Conservation (phyloP, 2,888 invertebrate species). For the Rotaria magnacalcarata region DNA sequence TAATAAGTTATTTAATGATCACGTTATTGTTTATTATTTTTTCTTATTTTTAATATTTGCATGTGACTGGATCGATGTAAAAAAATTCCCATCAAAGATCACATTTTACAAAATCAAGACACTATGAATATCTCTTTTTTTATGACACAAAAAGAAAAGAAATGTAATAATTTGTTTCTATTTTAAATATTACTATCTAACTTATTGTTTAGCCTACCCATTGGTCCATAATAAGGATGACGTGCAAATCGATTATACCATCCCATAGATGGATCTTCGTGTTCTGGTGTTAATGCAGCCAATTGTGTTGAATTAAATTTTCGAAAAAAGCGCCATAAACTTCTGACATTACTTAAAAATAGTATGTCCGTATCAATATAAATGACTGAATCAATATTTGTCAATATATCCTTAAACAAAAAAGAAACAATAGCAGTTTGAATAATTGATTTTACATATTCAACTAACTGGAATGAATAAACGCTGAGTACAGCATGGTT, state of each 20-base stretch:
- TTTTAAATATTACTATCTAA: no score
- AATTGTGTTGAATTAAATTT: slow-evolving; percentile 78
- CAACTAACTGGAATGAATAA: slow-evolving; percentile 80
- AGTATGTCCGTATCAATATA: slow-evolving; percentile 88
- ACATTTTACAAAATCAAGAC: no score
- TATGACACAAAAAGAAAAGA: no score
- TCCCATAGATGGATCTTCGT: slow-evolving; percentile 81
- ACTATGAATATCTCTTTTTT: no score
- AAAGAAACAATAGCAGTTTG: slow-evolving; percentile 16
- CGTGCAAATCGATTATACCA: slow-evolving; percentile 93
- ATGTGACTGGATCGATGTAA: no score
- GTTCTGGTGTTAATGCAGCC: slow-evolving; percentile 80
- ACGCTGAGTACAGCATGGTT: slow-evolving; percentile 86
- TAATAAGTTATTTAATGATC: no score
- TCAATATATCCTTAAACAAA: slow-evolving; percentile 69
- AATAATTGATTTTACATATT: slow-evolving; percentile 5
- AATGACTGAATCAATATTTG: slow-evolving; percentile 75
- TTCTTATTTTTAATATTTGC: no score
- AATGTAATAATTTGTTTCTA: no score
- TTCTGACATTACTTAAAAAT: slow-evolving; percentile 76
- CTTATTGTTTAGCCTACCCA: slow-evolving; percentile 51
- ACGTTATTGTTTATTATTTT: no score
- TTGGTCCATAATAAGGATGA: slow-evolving; percentile 83
- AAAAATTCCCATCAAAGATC: no score
- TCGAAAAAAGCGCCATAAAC: slow-evolving; percentile 76